Conservation (phyloP, 2,113 vertebrate genomes). For the Ictalurus punctatus region DNA sequence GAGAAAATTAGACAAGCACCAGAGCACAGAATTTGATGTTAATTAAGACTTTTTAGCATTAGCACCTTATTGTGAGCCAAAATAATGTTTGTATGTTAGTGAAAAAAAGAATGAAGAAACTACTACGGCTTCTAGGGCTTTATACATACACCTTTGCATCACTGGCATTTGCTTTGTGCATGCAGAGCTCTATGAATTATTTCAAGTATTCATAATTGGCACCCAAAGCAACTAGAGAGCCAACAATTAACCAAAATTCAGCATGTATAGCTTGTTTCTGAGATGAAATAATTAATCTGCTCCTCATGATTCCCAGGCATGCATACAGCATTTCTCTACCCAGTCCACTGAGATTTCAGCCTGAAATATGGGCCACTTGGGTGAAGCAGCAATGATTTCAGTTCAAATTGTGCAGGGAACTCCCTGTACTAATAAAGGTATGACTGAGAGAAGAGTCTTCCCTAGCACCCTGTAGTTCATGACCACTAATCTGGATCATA, state of each 20-base stretch:
- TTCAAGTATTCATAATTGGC: neutral
- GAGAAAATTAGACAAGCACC: neutral
- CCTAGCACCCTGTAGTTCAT: neutral
- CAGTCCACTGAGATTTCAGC: conserved; percentile 46
- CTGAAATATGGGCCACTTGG: conserved; percentile 33
- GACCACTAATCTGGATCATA: conserved; percentile 7
- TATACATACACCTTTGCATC: neutral
- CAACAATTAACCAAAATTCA: conserved; percentile 56
- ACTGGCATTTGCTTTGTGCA: neutral
- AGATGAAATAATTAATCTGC: conserved; percentile 40
- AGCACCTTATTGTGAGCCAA: neutral
- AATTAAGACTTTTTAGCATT: conserved; percentile 11
- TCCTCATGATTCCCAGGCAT: conserved; percentile 51
- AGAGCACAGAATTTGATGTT: conserved; percentile 2
- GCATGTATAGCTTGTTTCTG: conserved; percentile 55
- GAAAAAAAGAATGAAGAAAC: neutral
- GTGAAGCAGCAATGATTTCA: conserved; percentile 54
- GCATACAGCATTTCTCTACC: conserved; percentile 52
- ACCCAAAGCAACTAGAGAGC: neutral
- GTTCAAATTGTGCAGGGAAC: conserved; percentile 58
- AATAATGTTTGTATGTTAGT: neutral
- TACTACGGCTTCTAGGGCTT: no score
- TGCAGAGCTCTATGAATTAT: neutral
- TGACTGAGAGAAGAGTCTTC: neutral
- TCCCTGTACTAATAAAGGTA: conserved; percentile 23